phyloP scores from a whole-genome alignment of 2,113 vertebrate species.

The Cyphomyrus plagiostoma region DNA sequence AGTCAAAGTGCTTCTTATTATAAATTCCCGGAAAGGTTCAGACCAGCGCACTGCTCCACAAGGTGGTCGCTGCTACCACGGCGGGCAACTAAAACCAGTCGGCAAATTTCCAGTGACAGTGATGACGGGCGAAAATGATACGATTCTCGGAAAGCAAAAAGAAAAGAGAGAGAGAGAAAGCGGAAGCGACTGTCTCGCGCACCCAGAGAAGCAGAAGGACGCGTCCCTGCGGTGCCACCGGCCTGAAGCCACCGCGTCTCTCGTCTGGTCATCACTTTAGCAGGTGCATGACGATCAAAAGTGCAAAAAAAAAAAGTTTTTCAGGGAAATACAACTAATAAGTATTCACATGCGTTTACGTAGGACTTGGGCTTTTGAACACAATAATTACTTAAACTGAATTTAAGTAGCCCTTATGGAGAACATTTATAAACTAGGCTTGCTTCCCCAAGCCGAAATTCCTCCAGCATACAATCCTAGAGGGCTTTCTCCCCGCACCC shows the following conservation, averaged over 20 bases:
- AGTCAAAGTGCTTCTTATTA: neutral
- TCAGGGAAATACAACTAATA: neutral
- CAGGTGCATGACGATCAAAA: neutral
- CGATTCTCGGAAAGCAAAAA: neutral
- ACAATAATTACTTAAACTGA: neutral
- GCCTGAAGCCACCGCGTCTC: neutral
- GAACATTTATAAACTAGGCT: neutral
- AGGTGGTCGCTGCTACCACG: neutral
- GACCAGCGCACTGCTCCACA: neutral
- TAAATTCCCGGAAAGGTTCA: neutral
- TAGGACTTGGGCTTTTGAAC: neutral
- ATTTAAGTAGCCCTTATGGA: neutral
- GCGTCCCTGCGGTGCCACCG: neutral
- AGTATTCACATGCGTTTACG: neutral
- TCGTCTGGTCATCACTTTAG: neutral
- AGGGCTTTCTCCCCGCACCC: neutral
- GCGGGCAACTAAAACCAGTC: neutral
- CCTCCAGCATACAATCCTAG: neutral
- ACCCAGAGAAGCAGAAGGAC: neutral
- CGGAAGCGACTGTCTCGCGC: neutral
- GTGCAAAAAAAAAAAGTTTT: neutral
- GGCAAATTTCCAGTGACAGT: neutral
- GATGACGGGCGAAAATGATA: neutral
- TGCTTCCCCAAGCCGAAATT: neutral
- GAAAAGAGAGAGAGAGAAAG: neutral